Base-by-base conservation (phyloP, 2,888 invertebrate genomes). In the Mellilla xanthometata region DNA sequence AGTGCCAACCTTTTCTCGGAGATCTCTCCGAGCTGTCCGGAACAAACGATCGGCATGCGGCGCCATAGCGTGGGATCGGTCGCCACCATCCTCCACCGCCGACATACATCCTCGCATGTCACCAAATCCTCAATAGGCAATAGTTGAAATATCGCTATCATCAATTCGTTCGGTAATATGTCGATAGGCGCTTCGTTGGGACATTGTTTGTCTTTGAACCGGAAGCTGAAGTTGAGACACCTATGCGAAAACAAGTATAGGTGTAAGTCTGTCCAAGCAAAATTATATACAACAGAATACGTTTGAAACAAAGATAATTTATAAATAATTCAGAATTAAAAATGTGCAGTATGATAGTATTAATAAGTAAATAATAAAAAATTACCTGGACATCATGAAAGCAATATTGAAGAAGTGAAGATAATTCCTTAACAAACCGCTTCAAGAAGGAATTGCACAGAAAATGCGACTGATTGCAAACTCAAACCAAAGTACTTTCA, bases 81-180 rank as follows among this genome's bases (percentile, higher is more conserved):
- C 2, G 74, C 66, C 34, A 88, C 52, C 51, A 72, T 75, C 43
- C 60, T 75, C 90, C 90, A 90, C 1, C 76, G 68, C 12, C 52
- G 68, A 49, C 81, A 82, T 1, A 90, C 89, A 26, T 63, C 60
- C 53, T 84, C 82, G 55, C 86, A 84, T 5, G 55, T 54, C 9
- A 88, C 52, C 39, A 89, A 51, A 1, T 72, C 63, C 7, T 86
- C 78, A 24, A 88, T 35, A 1, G 82, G 65, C 48, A 90, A 64
- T 49, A 62, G 70, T 62, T 76, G 79, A 49, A 90, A 86, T 50
- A 90, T 79, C 29, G 65, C 56, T 31, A 86, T 62, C 26, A 90
- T 39, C 39, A 90, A 57, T 59, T 90, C 90, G 52, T 85, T 77
- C 8, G 90, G 90, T 40, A 90, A 61, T 35, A 55, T 47, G 49